Evolutionary conservation across 2,888 invertebrate species (phyloP).

Genomic region (Steromphala cineraria): DNA sequence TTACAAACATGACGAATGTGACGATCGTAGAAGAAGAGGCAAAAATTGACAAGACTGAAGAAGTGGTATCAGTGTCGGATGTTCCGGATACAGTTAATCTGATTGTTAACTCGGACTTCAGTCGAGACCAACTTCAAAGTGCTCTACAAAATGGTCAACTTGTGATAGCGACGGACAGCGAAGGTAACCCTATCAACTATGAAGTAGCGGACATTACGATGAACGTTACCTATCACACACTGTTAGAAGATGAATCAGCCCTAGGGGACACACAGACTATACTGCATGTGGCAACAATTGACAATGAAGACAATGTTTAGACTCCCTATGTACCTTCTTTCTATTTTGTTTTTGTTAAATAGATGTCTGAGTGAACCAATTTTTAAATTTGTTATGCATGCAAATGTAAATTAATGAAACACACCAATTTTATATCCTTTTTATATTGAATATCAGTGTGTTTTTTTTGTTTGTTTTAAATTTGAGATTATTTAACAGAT

Average conservation of each 20-base stretch:
- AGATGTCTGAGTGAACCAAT: too few relatives aligned
- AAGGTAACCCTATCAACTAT: slow-evolving; percentile 58
- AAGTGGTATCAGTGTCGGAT: background rate
- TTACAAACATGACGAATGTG: slow-evolving; percentile 23
- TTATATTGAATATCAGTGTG: too few relatives aligned
- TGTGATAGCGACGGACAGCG: slow-evolving; percentile 57
- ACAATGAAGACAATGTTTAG: background rate
- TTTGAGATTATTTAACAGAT: too few relatives aligned
- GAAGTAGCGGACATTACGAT: slow-evolving; percentile 60
- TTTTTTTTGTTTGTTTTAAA: too few relatives aligned
- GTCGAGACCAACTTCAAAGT: slow-evolving; percentile 45
- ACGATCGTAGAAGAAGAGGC: background rate
- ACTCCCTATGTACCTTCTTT: too few relatives aligned
- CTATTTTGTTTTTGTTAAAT: too few relatives aligned
- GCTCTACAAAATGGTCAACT: slow-evolving; percentile 54
- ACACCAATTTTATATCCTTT: too few relatives aligned
- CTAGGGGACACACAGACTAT: background rate
- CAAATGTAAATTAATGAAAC: too few relatives aligned
- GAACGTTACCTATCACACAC: slow-evolving; percentile 52
- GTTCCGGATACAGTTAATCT: slow-evolving; percentile 43
- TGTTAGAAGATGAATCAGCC: slow-evolving; percentile 39
- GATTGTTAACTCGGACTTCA: slow-evolving; percentile 42
- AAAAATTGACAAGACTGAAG: slow-evolving; percentile 10
- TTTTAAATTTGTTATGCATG: too few relatives aligned
- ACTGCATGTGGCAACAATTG: background rate